Evolutionary conservation across 2,113 vertebrate genomes (phyloP), one percentile per base, ranked within the genome.

Genomic region (Leucoraja erinaceus): DNA sequence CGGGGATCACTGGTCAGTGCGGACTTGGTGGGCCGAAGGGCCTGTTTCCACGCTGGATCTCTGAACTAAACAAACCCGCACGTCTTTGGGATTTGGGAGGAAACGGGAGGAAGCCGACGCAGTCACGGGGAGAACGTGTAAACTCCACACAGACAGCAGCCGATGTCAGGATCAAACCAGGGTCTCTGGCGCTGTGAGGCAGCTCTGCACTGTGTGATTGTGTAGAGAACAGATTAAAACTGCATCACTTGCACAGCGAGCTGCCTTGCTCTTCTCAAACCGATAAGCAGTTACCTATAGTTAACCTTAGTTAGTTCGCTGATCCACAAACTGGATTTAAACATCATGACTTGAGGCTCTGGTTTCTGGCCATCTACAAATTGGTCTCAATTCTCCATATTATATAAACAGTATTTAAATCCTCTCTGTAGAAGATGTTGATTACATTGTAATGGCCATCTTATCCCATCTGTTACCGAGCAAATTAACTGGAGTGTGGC

Each of bases 381-480:
- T 63, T 88, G 83, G 63, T 56, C 20, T 63, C 59, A 88, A 16
- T 63, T 88, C 79, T 83, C 59, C 61, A 63, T 18, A 31, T 31
- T 88, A n/a, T 18, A 63, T 66, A 63, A 88, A 88, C 59, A 31
- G 83, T 63, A n/a, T n/a, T 88, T 66, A 88, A 88, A 16, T 31
- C 59, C 59, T 88, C 83, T 31, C 83, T 88, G 31, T 66, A 88
- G 63, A 63, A 63, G 59, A 88, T 88, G n/a, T 66, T 88, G 28
- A 88, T 88, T 88, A 66, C 59, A 88, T n/a, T 63, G 83, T 33
- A 88, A 88, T 88, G 59, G 59, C 12, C 63, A 31, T 88, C 83
- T n/a, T 31, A 88, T 88, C 63, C 28, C 59, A 88, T 88, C 83
- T 88, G 83, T 88, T 88, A 31, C 59, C 63, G 31, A 88, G 83